Percentiles rank a stretch among this genome's conserved stretches.
phyloP scores from a whole-genome alignment of 1,140 invertebrate genomes.

The Holcopasites calliopsidis region DNA sequence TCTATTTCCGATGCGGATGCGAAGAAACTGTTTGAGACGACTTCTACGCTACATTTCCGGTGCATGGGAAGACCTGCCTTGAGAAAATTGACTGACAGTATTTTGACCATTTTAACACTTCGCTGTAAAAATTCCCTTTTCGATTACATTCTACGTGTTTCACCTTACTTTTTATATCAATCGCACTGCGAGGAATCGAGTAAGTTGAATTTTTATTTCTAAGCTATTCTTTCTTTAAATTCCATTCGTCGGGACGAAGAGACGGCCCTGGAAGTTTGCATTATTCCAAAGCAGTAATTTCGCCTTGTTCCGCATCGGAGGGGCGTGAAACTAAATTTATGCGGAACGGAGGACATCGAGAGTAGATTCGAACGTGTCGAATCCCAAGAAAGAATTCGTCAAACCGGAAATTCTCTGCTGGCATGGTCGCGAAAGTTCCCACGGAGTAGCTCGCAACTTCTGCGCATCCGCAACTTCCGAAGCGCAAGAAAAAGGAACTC shows the following conservation, averaged over 20 bases:
- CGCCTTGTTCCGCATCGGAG: neutral
- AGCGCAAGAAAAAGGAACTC: neutral
- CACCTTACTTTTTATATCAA: too few species aligned
- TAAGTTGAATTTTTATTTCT: too few species aligned
- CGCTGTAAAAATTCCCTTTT: too few species aligned
- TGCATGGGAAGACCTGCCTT: neutral
- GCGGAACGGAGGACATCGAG: neutral
- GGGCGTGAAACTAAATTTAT: neutral
- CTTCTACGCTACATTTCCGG: neutral
- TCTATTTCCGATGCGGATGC: too few species aligned
- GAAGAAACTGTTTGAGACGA: neutral
- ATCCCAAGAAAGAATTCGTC: neutral
- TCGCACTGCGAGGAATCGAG: too few species aligned
- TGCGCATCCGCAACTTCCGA: neutral
- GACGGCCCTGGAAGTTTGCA: neutral
- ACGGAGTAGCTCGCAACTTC: neutral
- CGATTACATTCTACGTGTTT: too few species aligned
- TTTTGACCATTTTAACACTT: too few species aligned
- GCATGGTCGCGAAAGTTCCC: neutral
- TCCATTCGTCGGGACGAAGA: neutral
- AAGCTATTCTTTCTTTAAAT: too few species aligned
- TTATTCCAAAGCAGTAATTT: neutral
- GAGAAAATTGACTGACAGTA: neutral
- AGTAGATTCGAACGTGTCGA: neutral
- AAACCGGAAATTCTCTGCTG: conserved; percentile 1